A percentile compares a stretch with the other conserved stretches of the same genome.
Conservation (phyloP, 1,140 invertebrate species). For the Ctenoplectra terminalis region DNA sequence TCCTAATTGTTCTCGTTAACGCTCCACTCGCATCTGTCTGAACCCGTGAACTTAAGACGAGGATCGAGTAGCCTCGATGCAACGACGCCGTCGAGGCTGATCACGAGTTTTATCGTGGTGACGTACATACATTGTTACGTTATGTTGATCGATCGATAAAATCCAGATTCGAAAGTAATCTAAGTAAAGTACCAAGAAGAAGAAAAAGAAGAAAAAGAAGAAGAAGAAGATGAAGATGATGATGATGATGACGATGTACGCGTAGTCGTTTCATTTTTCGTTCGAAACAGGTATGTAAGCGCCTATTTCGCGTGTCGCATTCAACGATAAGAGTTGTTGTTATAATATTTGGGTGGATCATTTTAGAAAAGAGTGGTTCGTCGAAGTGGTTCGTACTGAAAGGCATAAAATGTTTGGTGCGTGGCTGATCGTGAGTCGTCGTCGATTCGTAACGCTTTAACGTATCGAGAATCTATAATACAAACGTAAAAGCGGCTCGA, state of each 20-base stretch:
- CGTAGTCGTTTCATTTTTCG: no score
- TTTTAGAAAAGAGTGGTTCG: no score
- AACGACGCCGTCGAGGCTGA: constrained; percentile 22
- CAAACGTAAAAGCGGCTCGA: background rate
- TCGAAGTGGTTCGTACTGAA: no score
- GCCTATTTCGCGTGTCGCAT: no score
- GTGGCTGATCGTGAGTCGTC: background rate
- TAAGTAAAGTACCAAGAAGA: no score
- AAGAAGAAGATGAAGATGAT: no score
- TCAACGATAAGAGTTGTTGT: no score
- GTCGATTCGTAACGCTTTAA: background rate
- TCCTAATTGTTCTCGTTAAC: constrained; percentile 83
- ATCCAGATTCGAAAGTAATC: background rate
- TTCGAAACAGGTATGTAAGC: no score
- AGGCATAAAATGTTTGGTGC: no score
- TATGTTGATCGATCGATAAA: background rate
- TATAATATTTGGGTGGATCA: no score
- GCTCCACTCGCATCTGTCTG: constrained; percentile 80
- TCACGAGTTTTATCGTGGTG: constrained; percentile 13
- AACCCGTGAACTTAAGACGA: constrained; percentile 79
- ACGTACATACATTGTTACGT: background rate
- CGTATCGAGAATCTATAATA: background rate
- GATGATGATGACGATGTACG: no score
- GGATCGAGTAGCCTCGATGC: constrained; percentile 38
- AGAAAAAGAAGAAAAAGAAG: no score